Evolutionary conservation across 1,140 invertebrate genomes (phyloP), one percentile per base, ranked within the genome.

Genomic region (Danaus melanippus): DNA sequence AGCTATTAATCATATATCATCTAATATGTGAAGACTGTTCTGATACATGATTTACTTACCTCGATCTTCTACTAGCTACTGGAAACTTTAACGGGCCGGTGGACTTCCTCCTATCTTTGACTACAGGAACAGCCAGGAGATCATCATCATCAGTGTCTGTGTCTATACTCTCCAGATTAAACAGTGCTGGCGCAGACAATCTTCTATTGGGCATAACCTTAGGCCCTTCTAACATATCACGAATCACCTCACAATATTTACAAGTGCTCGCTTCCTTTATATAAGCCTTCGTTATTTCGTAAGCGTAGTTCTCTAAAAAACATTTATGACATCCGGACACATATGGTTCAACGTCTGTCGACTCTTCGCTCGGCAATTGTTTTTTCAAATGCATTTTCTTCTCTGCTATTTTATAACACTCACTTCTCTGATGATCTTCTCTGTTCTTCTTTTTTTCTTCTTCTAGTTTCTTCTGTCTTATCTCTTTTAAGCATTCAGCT

Each of bases 221-320:
- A 8, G 85, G 77, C n/a, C 70, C 66, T 48, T 86, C 85, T 21
- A 87, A 66, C 73, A 87, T 84, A 52, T 87, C 84, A 46, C 79
- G 71, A 48, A 88, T 79, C 17, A 88, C 85, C 48, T 86, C 85
- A 70, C 87, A 88, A 65, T 84, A 88, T 72, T 86, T 86, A 64
- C 87, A 88, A 32, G 71, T 69, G 12, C 70, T 73, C 1, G 85
- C 76, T 53, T 87, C 79, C 15, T 71, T 79, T 60, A 84, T 86
- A 56, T 86, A 87, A 2, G 85, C 87, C 56, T 86, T 76, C 0
- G 79, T 87, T 46, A 88, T 75, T 32, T 73, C 84, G 54, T 87
- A 86, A 0, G 86, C 87, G 55, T 88, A 87, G 55, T 80, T 87
- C 53, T 88, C 87, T 45, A 88, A 70, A 63, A 88, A 88, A 58